These are phyloP conservation scores for Axea sp. DNA, from an alignment of 2,888 invertebrate species.

Conservation along the genomic window DNA sequence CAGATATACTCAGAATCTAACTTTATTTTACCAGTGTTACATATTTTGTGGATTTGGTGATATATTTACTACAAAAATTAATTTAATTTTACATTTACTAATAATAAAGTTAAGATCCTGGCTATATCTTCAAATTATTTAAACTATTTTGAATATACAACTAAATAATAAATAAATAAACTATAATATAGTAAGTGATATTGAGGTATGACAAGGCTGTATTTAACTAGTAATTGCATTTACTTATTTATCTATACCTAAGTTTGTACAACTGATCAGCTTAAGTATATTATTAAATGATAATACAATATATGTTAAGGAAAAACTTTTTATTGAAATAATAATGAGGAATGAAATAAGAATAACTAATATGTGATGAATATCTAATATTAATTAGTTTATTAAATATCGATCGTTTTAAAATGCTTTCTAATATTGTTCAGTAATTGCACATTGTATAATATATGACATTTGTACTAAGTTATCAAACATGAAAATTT, in stretches of 20 bases:
- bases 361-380: too few species aligned
- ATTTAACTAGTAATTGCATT: slow-evolving; percentile 5
- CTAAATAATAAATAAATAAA: slow-evolving; percentile 8
- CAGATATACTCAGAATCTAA: slow-evolving; percentile 1
- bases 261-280: slow-evolving; percentile 7
- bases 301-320: too few species aligned
- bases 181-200: neutral
- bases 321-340: too few species aligned
- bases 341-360: too few species aligned
- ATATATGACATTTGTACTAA: too few species aligned
- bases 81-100: too few species aligned
- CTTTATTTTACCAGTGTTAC: slow-evolving; percentile 1
- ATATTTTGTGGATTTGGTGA: too few species aligned
- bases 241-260: neutral
- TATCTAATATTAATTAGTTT: neutral
- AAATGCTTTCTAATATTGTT: too few species aligned
- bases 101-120: neutral
- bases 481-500: too few species aligned
- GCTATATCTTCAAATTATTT: neutral
- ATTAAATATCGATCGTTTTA: too few species aligned
- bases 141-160: neutral
- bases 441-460: too few species aligned
- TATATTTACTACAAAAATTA: too few species aligned
- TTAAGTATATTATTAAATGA: neutral
- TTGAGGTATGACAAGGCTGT: slow-evolving; percentile 11